Base-by-base conservation (phyloP, 92 coral and sea anemone genomes). In the Porites evermanni region DNA sequence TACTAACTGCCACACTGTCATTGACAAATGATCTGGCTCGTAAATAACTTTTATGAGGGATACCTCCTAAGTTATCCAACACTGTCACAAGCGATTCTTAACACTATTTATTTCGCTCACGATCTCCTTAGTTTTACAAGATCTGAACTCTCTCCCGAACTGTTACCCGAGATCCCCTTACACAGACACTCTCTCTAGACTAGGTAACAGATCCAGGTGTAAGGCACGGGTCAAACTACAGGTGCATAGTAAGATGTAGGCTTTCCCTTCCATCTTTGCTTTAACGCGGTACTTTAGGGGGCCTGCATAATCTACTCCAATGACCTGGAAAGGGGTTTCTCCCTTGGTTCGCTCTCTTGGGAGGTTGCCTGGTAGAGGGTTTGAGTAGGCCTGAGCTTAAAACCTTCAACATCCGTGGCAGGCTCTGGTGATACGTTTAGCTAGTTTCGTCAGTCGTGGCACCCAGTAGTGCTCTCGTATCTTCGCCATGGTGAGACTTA, bases 241-340 rank as follows among this genome's bases (percentile, higher is more conserved):
- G 73, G n/a, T 52, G 32, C 12, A 24, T 17, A 69, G 73, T 32
- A 52, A 50, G 51, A 8, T 69, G 73, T 69, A 24, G 13, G 73
- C 73, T 52, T 69, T 26, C 51, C 53, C 73, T 69, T 69, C 73
- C 32, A 50, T 50, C 51, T 69, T 69, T 12, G 51, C 32, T 52
- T 52, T 47, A 38, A 53, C 54, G 1, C 66, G 79, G 18, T 74
- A 74, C 64, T 64, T 32, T 9, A 74, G 53, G 7, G 79, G 79
- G 64, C 79, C 79, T 74, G 64, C 79, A 58, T 53, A 74, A 53
- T 74, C 79, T 12, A 74, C 79, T 64, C 79, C 79, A 47, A 58
- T 60, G 26, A 72, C 78, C 51, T 74, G 64, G 44, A 74, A 74
- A 18, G 64, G 64, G 19, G 78, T 74, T 38, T 63, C 54, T 52